These are phyloP conservation scores for Oplegnathus fasciatus DNA, from an alignment of 2,113 vertebrate species.

Conservation along the genomic window DNA sequence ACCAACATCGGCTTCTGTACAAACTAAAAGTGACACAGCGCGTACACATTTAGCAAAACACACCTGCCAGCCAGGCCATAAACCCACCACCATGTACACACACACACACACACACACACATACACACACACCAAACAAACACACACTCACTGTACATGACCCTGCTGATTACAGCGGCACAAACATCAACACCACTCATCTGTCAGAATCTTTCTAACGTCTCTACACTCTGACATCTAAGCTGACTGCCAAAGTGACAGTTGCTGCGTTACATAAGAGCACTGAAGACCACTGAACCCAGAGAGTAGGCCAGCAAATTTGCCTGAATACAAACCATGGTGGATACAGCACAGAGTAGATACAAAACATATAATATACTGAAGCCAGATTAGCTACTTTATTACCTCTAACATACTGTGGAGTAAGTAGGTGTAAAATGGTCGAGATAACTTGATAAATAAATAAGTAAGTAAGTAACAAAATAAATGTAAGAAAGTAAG, in stretches of 20 bases:
- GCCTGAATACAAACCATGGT: conserved; percentile 38
- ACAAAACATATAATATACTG: not conserved
- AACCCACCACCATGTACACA: not conserved
- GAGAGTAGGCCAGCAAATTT: conserved; percentile 31
- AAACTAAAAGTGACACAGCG: conserved; percentile 37
- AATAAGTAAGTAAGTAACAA: not conserved
- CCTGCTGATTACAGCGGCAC: conserved; percentile 20
- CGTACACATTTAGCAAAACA: conserved; percentile 6
- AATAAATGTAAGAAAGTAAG: not conserved
- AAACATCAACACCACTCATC: conserved; percentile 47
- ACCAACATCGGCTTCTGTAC: not conserved
- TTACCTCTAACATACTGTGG: not conserved
- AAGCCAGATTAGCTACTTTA: not conserved
- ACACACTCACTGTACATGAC: conserved; percentile 1
- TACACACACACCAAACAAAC: conserved; percentile 1
- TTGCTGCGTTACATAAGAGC: conserved; percentile 73
- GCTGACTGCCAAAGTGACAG: conserved; percentile 64
- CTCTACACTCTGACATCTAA: conserved; percentile 53
- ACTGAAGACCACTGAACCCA: conserved; percentile 46
- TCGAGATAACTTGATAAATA: not conserved
- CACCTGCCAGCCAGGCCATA: conserved; percentile 26
- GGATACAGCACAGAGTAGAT: not conserved
- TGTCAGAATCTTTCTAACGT: conserved; percentile 41
- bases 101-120: conserved; percentile 11
- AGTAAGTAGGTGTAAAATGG: not conserved